Evolutionary conservation across 2,888 invertebrate species (phyloP), one percentile per base, ranked within the genome.

Genomic region (Harpalus rubripes): DNA sequence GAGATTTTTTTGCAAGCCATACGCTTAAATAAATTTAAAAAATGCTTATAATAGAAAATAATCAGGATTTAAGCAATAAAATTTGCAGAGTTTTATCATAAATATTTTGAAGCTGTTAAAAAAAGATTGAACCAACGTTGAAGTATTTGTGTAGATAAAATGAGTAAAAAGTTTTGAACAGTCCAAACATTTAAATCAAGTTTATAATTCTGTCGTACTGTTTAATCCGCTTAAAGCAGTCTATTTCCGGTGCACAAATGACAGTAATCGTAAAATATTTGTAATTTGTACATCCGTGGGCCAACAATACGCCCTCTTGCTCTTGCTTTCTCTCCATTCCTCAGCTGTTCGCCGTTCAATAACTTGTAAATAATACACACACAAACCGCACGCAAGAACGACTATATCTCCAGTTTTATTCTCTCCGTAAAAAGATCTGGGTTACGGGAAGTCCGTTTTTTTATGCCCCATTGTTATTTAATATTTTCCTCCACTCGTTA

Each of bases 221-320:
- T 80, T 80, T 81, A 81, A 81, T 81, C 81, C 81, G 41, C 81
- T 81, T 81, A 81, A 81, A 65, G 16, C 81, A 32, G 52, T 65
- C 81, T 81, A 81, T 81, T 81, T 81, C 72, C 82, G 82, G 72
- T 72, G 58, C 68, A 82, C 82, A 82, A 82, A 82, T 82, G 82
- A 82, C 82, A 82, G 39, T 82, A 83, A 83, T 83, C 83, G 44
- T 83, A 76, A 83, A 83, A 83, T 83, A 61, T 83, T 76, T 83
- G 76, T 83, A 83, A 83, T 83, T 76, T 83, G 59, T 56, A 81
- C 68, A 81, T 81, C 61, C 76, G 22, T 56, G 76, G 52, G 76
- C 76, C 68, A 15, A 68, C 68, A 68, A 68, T 68, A 68, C 68
- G 68, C 15, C 63, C 68, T 68, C 68, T 63, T 39, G n/a, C 26